Evolutionary conservation across 2,113 vertebrate genomes (phyloP).

Genomic region (Mustelus asterias): DNA sequence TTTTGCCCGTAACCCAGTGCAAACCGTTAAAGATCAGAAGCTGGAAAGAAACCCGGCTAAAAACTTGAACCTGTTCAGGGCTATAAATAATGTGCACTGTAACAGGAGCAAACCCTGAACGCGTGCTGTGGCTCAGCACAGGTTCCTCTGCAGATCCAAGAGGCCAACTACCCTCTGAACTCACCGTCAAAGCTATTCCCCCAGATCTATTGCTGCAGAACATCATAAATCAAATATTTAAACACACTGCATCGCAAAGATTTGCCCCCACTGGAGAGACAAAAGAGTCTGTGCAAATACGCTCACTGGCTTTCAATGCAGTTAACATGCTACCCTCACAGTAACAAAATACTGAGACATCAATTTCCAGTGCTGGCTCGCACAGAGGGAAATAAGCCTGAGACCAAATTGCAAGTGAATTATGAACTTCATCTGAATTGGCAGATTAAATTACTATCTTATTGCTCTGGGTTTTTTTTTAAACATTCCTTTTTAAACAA

Average conservation of each 20-base stretch:
- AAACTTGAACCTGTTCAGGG: neutral
- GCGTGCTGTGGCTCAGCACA: neutral
- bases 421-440: neutral
- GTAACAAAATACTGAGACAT: neutral
- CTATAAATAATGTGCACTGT: neutral
- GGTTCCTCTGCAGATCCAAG: neutral
- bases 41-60: neutral
- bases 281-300: neutral
- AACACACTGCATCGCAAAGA: neutral
- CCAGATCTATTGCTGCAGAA: neutral
- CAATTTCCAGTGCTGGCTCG: neutral
- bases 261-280: neutral
- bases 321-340: neutral
- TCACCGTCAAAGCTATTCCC: neutral
- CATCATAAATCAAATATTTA: neutral
- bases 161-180: neutral
- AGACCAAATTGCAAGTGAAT: neutral
- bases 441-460: conserved; percentile 8
- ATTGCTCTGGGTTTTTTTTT: neutral
- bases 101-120: neutral
- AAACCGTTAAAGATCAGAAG: neutral
- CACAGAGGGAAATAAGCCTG: neutral
- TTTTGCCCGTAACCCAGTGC: neutral
- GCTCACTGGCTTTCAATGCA: neutral
- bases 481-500: neutral